Base-by-base conservation (phyloP, 2,113 vertebrate species). In the Tautogolabrus adspersus region DNA sequence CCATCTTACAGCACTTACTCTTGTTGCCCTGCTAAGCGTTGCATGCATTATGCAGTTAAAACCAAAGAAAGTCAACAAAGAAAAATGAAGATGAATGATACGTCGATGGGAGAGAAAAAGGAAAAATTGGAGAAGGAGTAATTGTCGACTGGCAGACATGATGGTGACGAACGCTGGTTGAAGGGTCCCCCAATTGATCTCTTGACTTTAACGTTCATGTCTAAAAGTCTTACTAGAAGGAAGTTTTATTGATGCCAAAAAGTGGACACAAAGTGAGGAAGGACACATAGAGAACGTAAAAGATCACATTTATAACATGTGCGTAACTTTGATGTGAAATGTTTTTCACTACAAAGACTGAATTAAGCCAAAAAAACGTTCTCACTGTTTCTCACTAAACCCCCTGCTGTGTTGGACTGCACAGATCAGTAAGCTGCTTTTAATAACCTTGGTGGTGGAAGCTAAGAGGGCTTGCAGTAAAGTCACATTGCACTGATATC, bases 391-490 rank as follows among this genome's bases (percentile, higher is more conserved):
- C 3, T 63, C 40, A 49, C 23, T 62, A 38, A 2, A 40, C 49
- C 21, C 47, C 55, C 67, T 19, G 56, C 67, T 72, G 72, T 19
- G 66, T 16, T 21, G 47, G 56, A 55, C 38, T 12, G 19, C 58
- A n/a, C 42, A 58, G 13, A 58, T 77, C 47, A 58, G 13, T 68
- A 52, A 64, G 51, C 74, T 56, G 26, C 4, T 72, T 62, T 68
- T 73, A 77, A 68, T 77, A 63, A 73, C 42, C 51, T 23, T 23
- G 40, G 30, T 57, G 30, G 22, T 52, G 23, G 19, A 71, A 72
- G 46, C 18, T 34, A 19, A 54, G 68, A 42, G 61, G 30, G 5
- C 46, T 56, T 38, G 55, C 37, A 38, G 60, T 19, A 64, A 47
- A 81, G 44, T 61, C 30, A 66, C 56, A 72, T 49, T 61, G 69